Evolutionary conservation across 2,888 invertebrate genomes (phyloP).

Genomic region (Philaethria dido): DNA sequence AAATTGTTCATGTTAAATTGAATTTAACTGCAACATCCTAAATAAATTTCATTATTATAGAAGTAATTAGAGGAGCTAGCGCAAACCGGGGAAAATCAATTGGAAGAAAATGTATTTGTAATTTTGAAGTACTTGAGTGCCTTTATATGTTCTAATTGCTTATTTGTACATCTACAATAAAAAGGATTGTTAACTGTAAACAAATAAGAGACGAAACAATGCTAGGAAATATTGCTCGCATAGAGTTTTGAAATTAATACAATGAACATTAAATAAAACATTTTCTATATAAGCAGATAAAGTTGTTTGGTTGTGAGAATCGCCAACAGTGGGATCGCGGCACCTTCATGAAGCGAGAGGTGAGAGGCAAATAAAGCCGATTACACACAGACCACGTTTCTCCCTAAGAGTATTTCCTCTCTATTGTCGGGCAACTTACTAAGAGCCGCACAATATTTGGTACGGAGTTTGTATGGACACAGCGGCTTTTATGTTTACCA

Average conservation of each 20-base stretch:
- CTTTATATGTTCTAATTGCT: background rate
- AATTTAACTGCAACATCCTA: background rate
- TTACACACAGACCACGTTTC: conserved; percentile 67
- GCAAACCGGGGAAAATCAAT: background rate
- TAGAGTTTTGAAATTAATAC: conserved; percentile 16
- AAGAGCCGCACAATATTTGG: conserved; percentile 53
- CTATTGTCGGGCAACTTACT: conserved; percentile 55
- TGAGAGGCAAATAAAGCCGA: conserved; percentile 68
- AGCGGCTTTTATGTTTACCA: conserved; percentile 46
- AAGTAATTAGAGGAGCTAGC: background rate
- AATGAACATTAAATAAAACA: conserved; percentile 26
- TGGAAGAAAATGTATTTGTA: background rate
- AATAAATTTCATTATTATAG: background rate
- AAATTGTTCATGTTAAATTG: background rate
- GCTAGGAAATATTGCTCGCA: conserved; percentile 2
- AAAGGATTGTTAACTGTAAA: conserved; percentile 1
- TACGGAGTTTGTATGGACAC: conserved; percentile 42
- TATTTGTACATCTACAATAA: background rate
- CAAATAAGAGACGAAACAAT: background rate
- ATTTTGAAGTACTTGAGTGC: background rate
- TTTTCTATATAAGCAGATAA: conserved; percentile 31
- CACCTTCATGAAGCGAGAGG: conserved; percentile 51
- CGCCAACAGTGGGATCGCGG: conserved; percentile 43
- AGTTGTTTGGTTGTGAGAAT: conserved; percentile 45
- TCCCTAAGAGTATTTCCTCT: conserved; percentile 57